Evolutionary conservation across 2,797 vertebrate species (phyloP).

Genomic region (Schizopygopsis pylzovi): DNA sequence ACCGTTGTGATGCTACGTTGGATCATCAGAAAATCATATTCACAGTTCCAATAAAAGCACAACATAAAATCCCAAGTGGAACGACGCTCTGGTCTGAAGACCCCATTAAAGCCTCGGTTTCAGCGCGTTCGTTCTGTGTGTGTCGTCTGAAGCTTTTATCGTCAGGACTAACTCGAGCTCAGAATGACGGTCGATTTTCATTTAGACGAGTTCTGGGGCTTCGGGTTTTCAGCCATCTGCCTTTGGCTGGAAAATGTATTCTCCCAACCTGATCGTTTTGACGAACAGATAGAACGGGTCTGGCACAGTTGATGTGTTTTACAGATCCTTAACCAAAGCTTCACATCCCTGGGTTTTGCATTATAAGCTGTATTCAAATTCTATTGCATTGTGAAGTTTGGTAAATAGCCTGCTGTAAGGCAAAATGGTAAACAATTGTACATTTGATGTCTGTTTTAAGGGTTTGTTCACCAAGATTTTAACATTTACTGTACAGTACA

Average conservation of each 20-base stretch:
- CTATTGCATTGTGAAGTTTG: neutral
- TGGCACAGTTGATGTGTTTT: conserved; percentile 6
- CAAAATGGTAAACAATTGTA: neutral
- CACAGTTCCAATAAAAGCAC: conserved; percentile 2
- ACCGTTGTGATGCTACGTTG: neutral
- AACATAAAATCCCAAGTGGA: conserved; percentile 17
- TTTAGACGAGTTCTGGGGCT: conserved; percentile 6
- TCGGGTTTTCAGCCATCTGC: neutral
- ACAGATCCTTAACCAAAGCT: neutral
- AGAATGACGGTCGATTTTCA: neutral
- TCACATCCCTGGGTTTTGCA: neutral
- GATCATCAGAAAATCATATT: conserved; percentile 24
- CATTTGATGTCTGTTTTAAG: neutral
- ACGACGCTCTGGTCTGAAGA: conserved; percentile 1
- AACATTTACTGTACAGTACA: neutral
- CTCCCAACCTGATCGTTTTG: conserved; percentile 9
- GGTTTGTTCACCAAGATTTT: neutral
- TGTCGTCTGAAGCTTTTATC: conserved; percentile 7
- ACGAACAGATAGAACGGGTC: neutral
- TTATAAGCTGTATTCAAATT: neutral
- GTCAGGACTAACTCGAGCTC: neutral
- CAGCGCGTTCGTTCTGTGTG: neutral
- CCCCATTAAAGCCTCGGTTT: conserved; percentile 10
- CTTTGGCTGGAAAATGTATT: conserved; percentile 2
- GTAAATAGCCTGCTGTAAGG: neutral